These are phyloP conservation scores for Dugesia japonica DNA, from an alignment of 2,888 invertebrate genomes.

Conservation along the genomic window DNA sequence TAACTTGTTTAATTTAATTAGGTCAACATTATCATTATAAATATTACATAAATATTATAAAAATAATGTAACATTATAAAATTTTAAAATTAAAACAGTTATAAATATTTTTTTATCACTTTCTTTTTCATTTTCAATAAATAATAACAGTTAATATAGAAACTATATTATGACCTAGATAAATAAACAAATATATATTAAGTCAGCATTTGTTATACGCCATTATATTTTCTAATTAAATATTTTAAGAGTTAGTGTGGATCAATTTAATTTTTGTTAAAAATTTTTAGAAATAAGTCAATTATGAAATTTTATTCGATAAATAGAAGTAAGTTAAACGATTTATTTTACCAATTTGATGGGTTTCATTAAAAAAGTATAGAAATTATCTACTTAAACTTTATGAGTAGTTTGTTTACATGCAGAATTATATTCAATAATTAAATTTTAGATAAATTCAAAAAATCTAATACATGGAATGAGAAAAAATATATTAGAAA, in stretches of 20 bases:
- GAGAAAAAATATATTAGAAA: background rate
- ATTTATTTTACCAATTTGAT: background rate
- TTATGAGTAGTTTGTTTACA: background rate
- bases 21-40: no score
- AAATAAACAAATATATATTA: background rate
- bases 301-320: background rate
- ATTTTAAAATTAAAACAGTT: no score
- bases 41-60: no score
- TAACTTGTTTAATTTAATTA: no score
- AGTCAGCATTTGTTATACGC: background rate
- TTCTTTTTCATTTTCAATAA: no score
- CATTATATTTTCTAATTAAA: background rate
- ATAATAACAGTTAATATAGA: background rate
- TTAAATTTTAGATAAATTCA: background rate
- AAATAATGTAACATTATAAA: no score
- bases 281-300: background rate
- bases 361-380: background rate
- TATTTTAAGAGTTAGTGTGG: background rate
- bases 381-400: background rate
- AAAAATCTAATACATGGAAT: background rate
- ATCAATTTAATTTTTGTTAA: background rate
- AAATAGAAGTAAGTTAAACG: background rate
- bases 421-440: background rate
- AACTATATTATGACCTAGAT: background rate
- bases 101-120: no score